Evolutionary conservation across 2,113 vertebrate genomes (phyloP).

Genomic region (Sceloporus tristichus): DNA sequence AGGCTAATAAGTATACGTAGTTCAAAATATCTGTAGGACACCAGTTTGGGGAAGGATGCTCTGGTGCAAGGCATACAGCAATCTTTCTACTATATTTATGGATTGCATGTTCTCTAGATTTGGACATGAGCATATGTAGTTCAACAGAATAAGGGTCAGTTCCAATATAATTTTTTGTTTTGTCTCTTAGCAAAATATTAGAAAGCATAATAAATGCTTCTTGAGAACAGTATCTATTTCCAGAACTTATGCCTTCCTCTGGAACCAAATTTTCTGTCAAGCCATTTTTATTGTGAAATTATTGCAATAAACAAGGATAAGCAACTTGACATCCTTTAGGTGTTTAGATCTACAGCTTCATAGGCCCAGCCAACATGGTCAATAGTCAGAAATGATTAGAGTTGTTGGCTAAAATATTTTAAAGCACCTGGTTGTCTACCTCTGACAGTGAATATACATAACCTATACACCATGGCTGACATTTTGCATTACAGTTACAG

Average conservation of each 20-base stretch:
- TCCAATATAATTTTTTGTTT: not conserved
- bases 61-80: not conserved
- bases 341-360: too few species aligned
- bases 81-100: constrained; percentile 33
- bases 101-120: not conserved
- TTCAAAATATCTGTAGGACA: not conserved
- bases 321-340: too few species aligned
- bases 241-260: not conserved
- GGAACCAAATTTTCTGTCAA: too few species aligned
- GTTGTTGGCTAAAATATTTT: too few species aligned
- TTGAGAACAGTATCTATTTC: not conserved
- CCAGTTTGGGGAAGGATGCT: not conserved
- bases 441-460: not conserved
- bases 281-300: not conserved
- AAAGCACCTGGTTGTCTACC: too few species aligned
- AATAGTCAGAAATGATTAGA: too few species aligned
- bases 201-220: not conserved
- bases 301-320: too few species aligned
- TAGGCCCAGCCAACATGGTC: too few species aligned
- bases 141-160: not conserved
- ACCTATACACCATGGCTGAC: not conserved
- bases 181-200: not conserved
- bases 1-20: too few species aligned
- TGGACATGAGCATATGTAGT: not conserved
- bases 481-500: too few species aligned